Base-by-base conservation (phyloP, 2,888 invertebrate species). In the Hypselothyrea guttata region DNA sequence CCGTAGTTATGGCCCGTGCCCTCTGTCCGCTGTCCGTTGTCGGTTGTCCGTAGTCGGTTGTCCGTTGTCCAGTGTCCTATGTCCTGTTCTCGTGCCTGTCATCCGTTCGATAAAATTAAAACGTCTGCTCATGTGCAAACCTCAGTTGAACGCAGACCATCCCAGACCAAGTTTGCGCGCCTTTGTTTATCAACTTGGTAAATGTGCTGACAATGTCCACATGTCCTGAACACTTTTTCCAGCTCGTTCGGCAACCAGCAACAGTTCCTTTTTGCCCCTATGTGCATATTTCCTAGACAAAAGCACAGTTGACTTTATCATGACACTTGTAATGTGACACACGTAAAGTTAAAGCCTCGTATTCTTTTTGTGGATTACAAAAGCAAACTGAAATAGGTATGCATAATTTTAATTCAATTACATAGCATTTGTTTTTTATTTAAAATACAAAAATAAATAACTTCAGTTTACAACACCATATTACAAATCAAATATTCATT, bases 61-160 rank as follows among this genome's bases (percentile, higher is more conserved):
- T 56, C 45, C 53, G 22, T 12, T 22, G 38, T 38, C 18, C 38
- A n/a, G 16, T 35, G 28, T 40, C 41, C 15, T 40, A n/a, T 18
- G 16, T 16, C 38, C 38, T 16, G 38, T 38, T 22, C 16, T 16
- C 31, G 11, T 51, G 75, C 66, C 75, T 62, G 65, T 60, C 79
- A 66, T 62, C 64, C 61, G 66, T 78, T 78, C 82, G 81, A 84
- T 81, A 81, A 81, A 82, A 81, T 81, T 73, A 73, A 81, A 84
- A 77, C 75, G 69, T 75, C 69, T 84, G 78, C 78, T 78, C 75
- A 73, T 81, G 82, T 75, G 82, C 47, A 62, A 65, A 66, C 68
- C 58, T 40, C 70, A 42, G 22, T 22, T 22, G 3, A 22, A 44
- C 44, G 49, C 49, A 40, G 42, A 33, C 15, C 34, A 44, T 28